These are phyloP conservation scores for Eriocheir sinensis DNA, from an alignment of 1,140 invertebrate species.

Conservation along the genomic window DNA sequence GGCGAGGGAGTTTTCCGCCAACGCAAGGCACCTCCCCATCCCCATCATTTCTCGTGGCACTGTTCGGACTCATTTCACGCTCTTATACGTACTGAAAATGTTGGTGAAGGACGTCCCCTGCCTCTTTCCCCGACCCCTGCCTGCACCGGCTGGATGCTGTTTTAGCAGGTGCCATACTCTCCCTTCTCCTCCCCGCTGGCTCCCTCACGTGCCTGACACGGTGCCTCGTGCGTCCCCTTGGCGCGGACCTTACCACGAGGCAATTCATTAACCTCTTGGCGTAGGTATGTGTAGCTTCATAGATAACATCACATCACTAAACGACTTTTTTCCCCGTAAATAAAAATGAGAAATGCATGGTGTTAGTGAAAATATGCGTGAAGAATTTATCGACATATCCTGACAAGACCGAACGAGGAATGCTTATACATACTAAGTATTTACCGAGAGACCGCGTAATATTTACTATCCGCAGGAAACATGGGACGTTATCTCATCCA, in stretches of 20 bases:
- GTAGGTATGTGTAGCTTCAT: background rate
- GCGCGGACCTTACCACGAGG: background rate
- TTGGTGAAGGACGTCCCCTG: constrained; percentile 7
- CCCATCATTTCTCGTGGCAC: background rate
- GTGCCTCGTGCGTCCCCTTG: background rate
- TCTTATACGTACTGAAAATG: no score
- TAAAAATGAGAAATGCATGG: background rate
- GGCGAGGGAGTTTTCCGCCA: no score
- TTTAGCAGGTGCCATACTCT: background rate
- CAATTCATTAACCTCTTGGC: background rate
- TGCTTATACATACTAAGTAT: background rate
- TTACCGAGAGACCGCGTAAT: background rate
- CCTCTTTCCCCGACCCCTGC: background rate
- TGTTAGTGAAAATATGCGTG: no score
- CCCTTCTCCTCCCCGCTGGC: background rate
- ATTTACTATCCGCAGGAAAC: background rate
- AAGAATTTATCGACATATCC: background rate
- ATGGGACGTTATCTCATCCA: background rate
- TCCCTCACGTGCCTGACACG: background rate
- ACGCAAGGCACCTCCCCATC: no score
- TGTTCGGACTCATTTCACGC: no score
- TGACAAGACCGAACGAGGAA: background rate
- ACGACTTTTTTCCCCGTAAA: background rate
- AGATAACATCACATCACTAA: background rate
- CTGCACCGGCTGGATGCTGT: background rate